Base-by-base conservation (phyloP, 2,113 vertebrate species). In the Toxotes chatareus region DNA sequence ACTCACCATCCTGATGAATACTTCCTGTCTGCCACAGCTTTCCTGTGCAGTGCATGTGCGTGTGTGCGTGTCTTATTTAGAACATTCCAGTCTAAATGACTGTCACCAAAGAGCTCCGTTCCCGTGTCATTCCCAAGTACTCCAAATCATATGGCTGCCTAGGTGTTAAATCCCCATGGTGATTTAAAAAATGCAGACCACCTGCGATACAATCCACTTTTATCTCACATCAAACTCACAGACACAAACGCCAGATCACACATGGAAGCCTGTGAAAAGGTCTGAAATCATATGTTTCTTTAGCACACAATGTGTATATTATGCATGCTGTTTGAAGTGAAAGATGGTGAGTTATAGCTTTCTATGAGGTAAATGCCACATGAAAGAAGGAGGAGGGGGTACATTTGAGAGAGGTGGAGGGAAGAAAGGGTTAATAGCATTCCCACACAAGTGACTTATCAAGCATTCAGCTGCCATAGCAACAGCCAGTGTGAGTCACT, bases 1-100 rank as follows among this genome's bases (percentile, higher is more conserved):
- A 73, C 81, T 82, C 76, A 31, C 73, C 77, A 83, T 83, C 82
- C 85, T 90, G 79, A 79, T 70, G 55, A 88, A 84, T 66, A 79
- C 82, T 91, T 92, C 89, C 92, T 80, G 76, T 90, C 80, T 63
- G 55, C 68, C 47, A 64, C 65, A 87, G 76, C 75, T 89, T 90
- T 88, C 88, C 88, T 92, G 16, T 60, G 44, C 34, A 31, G 13
- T 27, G 27, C 74, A 16, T 62, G 31, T 79, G 53, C n/a, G n/a
- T 55, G 71, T 64, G 72, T 44, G 55, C 65, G 34, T 32, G 34
- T 81, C 70, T 64, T 78, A 51, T 83, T 84, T 67, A 46, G 36
- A 66, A 61, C 62, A 79, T 90, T 88, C 72, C 77, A 64, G 62
- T 73, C 42, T 74, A 59, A 83, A 75, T 34, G n/a, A 53, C 47